Evolutionary conservation across 2,797 vertebrate genomes (phyloP), one percentile per base, ranked within the genome.

Genomic region (Notolabrus celidotus): DNA sequence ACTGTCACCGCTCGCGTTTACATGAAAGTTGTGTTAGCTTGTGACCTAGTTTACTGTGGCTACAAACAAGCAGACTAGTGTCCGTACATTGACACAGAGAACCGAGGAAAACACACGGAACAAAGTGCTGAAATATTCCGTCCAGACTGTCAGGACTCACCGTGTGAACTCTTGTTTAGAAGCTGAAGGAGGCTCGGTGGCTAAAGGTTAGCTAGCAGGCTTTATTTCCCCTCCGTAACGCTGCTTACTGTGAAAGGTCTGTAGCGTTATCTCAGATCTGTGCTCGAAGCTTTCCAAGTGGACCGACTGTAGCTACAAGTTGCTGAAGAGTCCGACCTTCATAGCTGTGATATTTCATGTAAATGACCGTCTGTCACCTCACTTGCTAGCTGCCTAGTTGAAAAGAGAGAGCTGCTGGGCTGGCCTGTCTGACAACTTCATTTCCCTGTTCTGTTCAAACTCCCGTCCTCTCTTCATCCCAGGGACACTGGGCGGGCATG

Each of bases 401-500:
- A 56, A 19, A 0, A 61, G 53, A 63, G 56, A 79, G 82, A 79
- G 67, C 41, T 34, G 72, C 75, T 72, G 77, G 73, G 72, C 62
- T 64, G 68, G 77, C 76, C 82, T 47, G 87, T 84, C 88, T 73
- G 76, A 88, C 86, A 92, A 89, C 91, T 93, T 93, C 82, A 91
- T 90, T 90, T 93, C 89, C 89, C 87, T 89, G 88, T 92, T 92
- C 72, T 83, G 65, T 1, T 79, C 52, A 61, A 79, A 68, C 80
- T 79, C 59, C 56, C 67, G 71, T 78, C 79, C 84, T 84, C 83
- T 78, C 77, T 39, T 83, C 84, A 52, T 82, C 78, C 74, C 67
- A 67, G 82, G 84, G 88, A 89, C 86, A 69, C 68, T 78, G 84
- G 90, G 91, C 80, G 89, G 86, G 69, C 38, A 34, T 89, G 83